phyloP scores from a whole-genome alignment of 2,888 invertebrate genomes.

The Agriopis leucophaearia region DNA sequence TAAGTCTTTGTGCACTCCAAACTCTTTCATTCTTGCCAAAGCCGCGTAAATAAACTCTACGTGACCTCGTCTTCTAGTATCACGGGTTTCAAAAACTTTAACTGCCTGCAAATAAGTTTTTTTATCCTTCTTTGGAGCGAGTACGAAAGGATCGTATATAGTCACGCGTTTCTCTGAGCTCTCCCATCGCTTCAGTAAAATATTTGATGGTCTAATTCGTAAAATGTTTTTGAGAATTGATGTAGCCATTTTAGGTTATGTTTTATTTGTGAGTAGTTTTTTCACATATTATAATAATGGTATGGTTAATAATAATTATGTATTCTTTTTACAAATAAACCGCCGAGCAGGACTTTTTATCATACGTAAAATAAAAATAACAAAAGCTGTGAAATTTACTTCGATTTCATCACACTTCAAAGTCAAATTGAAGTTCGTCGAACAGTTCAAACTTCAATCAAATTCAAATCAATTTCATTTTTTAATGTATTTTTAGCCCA shows the following conservation, averaged over 20 bases:
- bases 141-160: constrained; percentile 79
- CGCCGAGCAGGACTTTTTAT: background rate
- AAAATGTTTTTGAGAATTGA: constrained; percentile 68
- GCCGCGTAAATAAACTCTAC: constrained; percentile 98
- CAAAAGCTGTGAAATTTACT: too few species aligned
- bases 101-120: constrained; percentile 90
- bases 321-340: background rate
- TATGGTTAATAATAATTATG: background rate
- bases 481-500: too few species aligned
- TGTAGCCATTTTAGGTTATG: constrained; percentile 71
- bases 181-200: constrained; percentile 70
- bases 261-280: constrained; percentile 1
- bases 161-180: constrained; percentile 73
- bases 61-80: constrained; percentile 92
- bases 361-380: too few species aligned
- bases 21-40: constrained; percentile 94
- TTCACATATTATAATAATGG: background rate
- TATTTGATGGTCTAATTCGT: constrained; percentile 56
- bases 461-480: too few species aligned
- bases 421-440: too few species aligned
- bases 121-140: constrained; percentile 87
- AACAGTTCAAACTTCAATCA: too few species aligned
- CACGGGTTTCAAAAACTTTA: constrained; percentile 90
- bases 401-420: too few species aligned
- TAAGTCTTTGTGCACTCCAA: constrained; percentile 94